These are phyloP conservation scores for Dendronephthya gigantea DNA, from an alignment of 64 coral and sea anemone genomes.

Conservation along the genomic window DNA sequence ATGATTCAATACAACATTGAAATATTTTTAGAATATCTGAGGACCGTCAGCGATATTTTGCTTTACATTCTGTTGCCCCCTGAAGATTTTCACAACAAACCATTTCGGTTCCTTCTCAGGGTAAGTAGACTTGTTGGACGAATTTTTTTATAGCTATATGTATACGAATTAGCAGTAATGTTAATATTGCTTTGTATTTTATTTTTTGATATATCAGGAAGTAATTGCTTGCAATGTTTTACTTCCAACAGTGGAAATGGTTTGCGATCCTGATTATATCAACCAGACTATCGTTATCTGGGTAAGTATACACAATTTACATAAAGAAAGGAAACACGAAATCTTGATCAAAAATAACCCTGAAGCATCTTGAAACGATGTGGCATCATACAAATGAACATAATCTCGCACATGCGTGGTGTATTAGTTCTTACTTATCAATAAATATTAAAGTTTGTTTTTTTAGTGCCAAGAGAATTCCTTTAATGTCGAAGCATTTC, in stretches of 20 bases:
- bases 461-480: conserved; percentile 80
- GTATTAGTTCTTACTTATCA: background rate
- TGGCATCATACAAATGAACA: too few species aligned
- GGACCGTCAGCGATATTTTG: conserved; percentile 81
- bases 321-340: background rate
- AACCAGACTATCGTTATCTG: conserved; percentile 81
- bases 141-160: too few species aligned
- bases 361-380: too few species aligned
- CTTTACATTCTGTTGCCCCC: conserved; percentile 74
- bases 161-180: too few species aligned
- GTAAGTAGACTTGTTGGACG: too few species aligned
- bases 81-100: conserved; percentile 98
- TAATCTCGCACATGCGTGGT: background rate
- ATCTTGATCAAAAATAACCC: too few species aligned
- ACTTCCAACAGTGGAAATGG: conserved; percentile 56
- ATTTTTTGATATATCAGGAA: conserved; percentile 45
- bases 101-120: conserved; percentile 89
- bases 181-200: background rate
- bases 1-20: background rate
- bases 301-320: conserved; percentile 39
- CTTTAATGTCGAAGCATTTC: conserved; percentile 86
- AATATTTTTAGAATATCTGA: conserved; percentile 61
- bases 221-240: conserved; percentile 74
- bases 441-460: too few species aligned
- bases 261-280: conserved; percentile 89